Conservation (phyloP, 1,140 invertebrate species). For the Drosophila novamexicana region DNA sequence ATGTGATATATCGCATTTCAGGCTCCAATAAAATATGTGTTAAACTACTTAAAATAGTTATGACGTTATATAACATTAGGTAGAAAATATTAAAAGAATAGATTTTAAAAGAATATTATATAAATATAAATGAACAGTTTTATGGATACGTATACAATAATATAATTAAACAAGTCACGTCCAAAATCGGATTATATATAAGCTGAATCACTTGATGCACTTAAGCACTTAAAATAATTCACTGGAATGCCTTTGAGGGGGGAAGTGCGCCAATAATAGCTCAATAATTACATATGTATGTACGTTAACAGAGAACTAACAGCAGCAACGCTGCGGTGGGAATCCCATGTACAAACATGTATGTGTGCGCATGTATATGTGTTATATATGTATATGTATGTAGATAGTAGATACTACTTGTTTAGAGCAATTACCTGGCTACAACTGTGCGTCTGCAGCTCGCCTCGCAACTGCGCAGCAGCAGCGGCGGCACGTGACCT, state of each 20-base stretch:
- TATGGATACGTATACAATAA: too few relatives aligned
- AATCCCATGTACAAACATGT: background rate
- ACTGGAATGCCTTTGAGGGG: background rate
- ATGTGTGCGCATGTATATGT: background rate
- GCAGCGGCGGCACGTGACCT: conserved; percentile 47
- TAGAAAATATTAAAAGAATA: too few relatives aligned
- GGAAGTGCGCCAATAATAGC: background rate
- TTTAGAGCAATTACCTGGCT: conserved; percentile 17
- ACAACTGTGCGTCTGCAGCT: conserved; percentile 24
- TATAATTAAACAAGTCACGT: background rate
- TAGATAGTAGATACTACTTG: background rate
- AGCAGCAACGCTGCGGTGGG: background rate
- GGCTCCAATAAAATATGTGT: too few relatives aligned
- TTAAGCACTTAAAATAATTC: background rate
- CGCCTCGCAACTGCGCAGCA: conserved; percentile 48
- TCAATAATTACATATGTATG: background rate
- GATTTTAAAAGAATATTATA: too few relatives aligned
- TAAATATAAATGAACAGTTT: too few relatives aligned
- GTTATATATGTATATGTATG: background rate
- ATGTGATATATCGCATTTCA: too few relatives aligned
- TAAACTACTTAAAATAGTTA: too few relatives aligned
- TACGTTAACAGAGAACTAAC: background rate
- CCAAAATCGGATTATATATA: background rate
- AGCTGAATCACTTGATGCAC: background rate
- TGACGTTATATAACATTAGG: too few relatives aligned